These are phyloP conservation scores for Callosobruchus maculatus DNA, from an alignment of 2,888 invertebrate genomes.

Conservation along the genomic window DNA sequence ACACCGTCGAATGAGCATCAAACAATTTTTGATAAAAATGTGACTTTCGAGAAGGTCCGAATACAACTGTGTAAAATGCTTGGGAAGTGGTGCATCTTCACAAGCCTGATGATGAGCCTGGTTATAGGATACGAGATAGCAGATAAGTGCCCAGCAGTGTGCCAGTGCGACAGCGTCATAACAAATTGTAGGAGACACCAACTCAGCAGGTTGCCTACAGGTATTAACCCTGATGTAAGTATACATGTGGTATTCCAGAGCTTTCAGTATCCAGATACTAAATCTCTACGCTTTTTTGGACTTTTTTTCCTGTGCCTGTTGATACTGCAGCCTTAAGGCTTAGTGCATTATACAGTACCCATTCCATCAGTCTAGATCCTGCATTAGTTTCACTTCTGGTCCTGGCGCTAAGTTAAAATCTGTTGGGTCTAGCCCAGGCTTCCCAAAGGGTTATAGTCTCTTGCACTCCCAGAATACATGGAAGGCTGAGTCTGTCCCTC, in stretches of 20 bases:
- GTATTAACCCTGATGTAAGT: slow-evolving; percentile 29
- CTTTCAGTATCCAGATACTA: too few species aligned
- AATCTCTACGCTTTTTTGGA: too few species aligned
- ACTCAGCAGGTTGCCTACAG: slow-evolving; percentile 24
- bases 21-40: not conserved
- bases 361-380: too few species aligned
- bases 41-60: not conserved
- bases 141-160: slow-evolving; percentile 21
- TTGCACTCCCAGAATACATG: too few species aligned
- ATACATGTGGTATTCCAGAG: not conserved
- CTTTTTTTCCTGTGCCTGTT: too few species aligned
- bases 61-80: not conserved
- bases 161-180: slow-evolving; percentile 24
- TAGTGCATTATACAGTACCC: too few species aligned
- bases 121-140: not conserved
- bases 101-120: not conserved
- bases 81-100: not conserved
- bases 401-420: too few species aligned
- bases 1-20: not conserved
- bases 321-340: too few species aligned
- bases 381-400: too few species aligned
- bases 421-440: too few species aligned
- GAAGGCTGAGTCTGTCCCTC: too few species aligned
- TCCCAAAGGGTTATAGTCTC: too few species aligned
- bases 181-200: slow-evolving; percentile 23